A percentile compares a stretch with the other conserved stretches of the same genome.
Evolutionary conservation across 1,140 invertebrate genomes (phyloP).

Genomic region (Eufriesea mexicana): DNA sequence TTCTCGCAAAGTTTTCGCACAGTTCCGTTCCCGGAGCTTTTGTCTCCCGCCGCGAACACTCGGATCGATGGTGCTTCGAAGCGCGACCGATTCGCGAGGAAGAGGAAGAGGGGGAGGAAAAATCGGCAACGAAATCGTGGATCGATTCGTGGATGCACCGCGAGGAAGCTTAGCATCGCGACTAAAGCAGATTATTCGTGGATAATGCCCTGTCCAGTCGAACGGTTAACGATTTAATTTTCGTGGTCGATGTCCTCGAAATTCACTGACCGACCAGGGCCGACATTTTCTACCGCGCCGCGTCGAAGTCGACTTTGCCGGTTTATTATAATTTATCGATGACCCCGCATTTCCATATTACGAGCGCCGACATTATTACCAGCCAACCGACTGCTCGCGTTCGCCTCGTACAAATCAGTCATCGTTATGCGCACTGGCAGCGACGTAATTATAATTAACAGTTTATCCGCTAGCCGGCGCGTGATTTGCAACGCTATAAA

Average conservation of each 20-base stretch:
- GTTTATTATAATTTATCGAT: slow-evolving; percentile 74
- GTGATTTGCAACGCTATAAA: slow-evolving; percentile 28
- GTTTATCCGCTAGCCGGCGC: slow-evolving; percentile 57
- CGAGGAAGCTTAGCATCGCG: background rate
- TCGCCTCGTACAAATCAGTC: slow-evolving; percentile 66
- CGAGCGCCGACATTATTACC: slow-evolving; percentile 50
- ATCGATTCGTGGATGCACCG: slow-evolving; percentile 33
- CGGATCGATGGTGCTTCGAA: no score
- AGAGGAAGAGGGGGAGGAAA: background rate
- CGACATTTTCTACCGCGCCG: slow-evolving; percentile 41
- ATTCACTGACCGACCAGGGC: background rate
- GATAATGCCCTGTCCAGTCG: background rate
- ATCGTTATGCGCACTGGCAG: slow-evolving; percentile 66
- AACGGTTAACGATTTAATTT: slow-evolving; percentile 26
- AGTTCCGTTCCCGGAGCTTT: no score
- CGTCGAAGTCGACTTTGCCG: slow-evolving; percentile 45
- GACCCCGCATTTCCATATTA: slow-evolving; percentile 67
- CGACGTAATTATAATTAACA: slow-evolving; percentile 72
- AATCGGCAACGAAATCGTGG: background rate
- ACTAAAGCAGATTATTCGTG: slow-evolving; percentile 18
- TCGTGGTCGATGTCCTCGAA: background rate
- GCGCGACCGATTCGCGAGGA: background rate
- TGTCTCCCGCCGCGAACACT: no score
- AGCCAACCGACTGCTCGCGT: slow-evolving; percentile 21
- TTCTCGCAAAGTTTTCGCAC: no score